Percentiles rank a stretch among this genome's conserved stretches.
phyloP scores from a whole-genome alignment of 2,888 invertebrate genomes.

The Cheilosia impressa region DNA sequence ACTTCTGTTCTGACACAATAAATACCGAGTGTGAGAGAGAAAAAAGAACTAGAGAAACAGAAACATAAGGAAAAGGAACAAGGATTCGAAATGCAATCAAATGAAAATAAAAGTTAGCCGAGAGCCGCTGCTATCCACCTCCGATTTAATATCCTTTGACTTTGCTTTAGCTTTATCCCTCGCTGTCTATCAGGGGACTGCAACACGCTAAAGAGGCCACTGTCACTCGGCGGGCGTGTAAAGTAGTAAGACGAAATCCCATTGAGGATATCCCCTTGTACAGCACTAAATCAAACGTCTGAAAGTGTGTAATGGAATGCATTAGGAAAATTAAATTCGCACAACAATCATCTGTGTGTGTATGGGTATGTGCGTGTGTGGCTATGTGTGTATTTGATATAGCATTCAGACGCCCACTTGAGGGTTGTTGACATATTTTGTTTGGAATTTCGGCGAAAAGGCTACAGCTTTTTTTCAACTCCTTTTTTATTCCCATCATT shows the following conservation, averaged over 20 bases:
- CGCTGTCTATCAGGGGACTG: not conserved
- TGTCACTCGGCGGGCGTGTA: slow-evolving; percentile 51
- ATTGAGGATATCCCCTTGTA: slow-evolving; percentile 47
- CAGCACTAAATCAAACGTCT: slow-evolving; percentile 58
- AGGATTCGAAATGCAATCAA: slow-evolving; percentile 72
- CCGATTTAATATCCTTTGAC: slow-evolving; percentile 60
- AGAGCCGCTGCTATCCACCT: slow-evolving; percentile 43
- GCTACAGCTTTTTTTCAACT: slow-evolving; percentile 14
- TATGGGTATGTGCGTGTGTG: not conserved
- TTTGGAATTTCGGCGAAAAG: slow-evolving; percentile 50
- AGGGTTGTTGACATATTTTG: slow-evolving; percentile 50
- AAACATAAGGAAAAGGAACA: slow-evolving; percentile 53
- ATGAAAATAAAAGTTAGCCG: slow-evolving; percentile 71
- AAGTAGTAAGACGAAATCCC: slow-evolving; percentile 46
- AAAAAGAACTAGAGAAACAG: slow-evolving; percentile 1
- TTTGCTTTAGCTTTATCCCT: slow-evolving; percentile 37
- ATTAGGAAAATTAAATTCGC: slow-evolving; percentile 74
- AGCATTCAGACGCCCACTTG: slow-evolving; percentile 39
- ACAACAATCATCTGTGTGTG: slow-evolving; percentile 36
- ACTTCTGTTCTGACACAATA: slow-evolving; percentile 35
- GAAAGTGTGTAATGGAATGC: slow-evolving; percentile 71
- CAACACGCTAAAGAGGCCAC: slow-evolving; percentile 43
- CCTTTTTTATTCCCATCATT: slow-evolving; percentile 17
- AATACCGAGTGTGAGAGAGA: slow-evolving; percentile 6
- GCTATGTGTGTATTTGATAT: not conserved